A percentile compares a stretch with the other conserved stretches of the same genome.
phyloP scores from a whole-genome alignment of 2,888 invertebrate species.

The Copidosoma aretas region DNA sequence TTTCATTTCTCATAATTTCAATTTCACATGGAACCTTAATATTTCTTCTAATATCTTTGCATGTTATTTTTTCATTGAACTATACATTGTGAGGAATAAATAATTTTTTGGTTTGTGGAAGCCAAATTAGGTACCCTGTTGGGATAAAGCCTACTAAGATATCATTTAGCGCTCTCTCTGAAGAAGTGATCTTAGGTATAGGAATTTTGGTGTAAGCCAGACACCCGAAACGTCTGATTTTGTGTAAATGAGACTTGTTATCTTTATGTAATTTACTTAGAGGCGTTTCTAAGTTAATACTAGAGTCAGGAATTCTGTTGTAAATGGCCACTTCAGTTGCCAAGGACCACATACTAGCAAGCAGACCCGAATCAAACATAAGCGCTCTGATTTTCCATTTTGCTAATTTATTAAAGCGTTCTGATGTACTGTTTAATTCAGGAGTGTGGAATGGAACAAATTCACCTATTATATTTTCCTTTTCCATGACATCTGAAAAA shows the following conservation, averaged over 20 bases:
- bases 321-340: background rate
- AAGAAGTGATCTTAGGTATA: no score
- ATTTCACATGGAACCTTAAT: no score
- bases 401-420: background rate
- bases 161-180: no score
- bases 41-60: background rate
- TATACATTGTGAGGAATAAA: no score
- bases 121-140: no score
- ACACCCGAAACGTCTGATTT: conserved; percentile 3
- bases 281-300: background rate
- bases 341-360: background rate
- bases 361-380: conserved; percentile 4
- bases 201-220: no score
- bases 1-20: background rate
- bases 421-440: background rate
- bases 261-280: background rate
- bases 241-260: background rate
- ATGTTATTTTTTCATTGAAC: background rate
- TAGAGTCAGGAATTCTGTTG: background rate
- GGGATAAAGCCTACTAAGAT: no score
- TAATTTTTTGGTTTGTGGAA: no score
- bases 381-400: background rate
- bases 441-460: background rate
- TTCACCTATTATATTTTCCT: background rate
- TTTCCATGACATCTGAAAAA: background rate